Percentiles rank a stretch among this genome's conserved stretches.
Conservation (phyloP, 2,797 vertebrate species). For the Characodon lateralis region DNA sequence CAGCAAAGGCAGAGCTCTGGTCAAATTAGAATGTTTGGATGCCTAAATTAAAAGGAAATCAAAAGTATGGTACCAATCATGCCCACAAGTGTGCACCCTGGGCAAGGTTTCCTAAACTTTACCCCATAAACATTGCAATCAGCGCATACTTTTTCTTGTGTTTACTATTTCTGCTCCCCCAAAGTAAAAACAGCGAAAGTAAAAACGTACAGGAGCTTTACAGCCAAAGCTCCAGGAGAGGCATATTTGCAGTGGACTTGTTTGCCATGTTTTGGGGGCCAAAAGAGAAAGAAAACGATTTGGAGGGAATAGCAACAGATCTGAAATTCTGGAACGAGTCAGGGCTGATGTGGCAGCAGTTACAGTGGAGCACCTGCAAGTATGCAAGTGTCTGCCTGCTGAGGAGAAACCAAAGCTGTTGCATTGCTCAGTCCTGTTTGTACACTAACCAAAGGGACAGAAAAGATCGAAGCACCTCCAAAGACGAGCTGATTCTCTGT, state of each 20-base stretch:
- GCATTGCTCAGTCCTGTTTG: conserved; percentile 63
- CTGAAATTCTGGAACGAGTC: conserved; percentile 45
- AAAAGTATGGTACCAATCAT: conserved; percentile 45
- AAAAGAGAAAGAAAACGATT: conserved; percentile 39
- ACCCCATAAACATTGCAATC: conserved; percentile 72
- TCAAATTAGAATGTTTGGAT: conserved; percentile 68
- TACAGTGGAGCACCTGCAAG: conserved; percentile 59
- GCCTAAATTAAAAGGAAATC: conserved; percentile 70
- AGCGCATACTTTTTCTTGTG: conserved; percentile 56
- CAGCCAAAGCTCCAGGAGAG: conserved; percentile 44
- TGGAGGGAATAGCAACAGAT: conserved; percentile 8
- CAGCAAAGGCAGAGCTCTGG: conserved; percentile 55
- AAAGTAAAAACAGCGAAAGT: conserved; percentile 67
- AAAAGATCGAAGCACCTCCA: conserved; percentile 67
- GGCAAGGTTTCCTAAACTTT: conserved; percentile 28
- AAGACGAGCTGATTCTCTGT: conserved; percentile 78
- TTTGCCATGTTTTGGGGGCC: conserved; percentile 33
- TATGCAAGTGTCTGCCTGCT: conserved; percentile 55
- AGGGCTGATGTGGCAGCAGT: conserved; percentile 52
- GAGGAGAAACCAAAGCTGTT: conserved; percentile 48
- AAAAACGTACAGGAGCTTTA: conserved; percentile 42
- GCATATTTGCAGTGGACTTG: conserved; percentile 13
- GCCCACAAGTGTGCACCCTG: conserved; percentile 40
- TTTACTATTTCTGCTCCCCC: conserved; percentile 44
- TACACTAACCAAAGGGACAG: conserved; percentile 69